phyloP scores from a whole-genome alignment of 2,113 vertebrate species.

The Pycnonotus jocosus region DNA sequence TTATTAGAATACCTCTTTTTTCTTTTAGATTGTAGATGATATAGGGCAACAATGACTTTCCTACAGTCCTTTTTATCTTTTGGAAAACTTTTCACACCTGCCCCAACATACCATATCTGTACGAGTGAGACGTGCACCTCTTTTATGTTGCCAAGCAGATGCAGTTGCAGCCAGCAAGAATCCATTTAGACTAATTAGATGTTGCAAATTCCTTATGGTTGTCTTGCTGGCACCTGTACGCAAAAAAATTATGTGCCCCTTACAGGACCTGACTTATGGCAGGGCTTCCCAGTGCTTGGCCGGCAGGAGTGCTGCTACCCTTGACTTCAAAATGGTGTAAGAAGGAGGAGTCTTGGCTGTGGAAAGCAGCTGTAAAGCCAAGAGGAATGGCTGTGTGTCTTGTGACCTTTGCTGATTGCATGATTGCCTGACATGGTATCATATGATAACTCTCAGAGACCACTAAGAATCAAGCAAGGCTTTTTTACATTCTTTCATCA shows the following conservation, averaged over 20 bases:
- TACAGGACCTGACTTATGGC: rapidly evolving
- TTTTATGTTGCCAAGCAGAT: not conserved
- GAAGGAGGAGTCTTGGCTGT: not conserved
- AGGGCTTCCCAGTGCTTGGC: not conserved
- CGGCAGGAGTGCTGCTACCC: not conserved
- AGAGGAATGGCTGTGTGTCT: not conserved
- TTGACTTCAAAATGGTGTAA: not conserved
- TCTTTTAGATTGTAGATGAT: not conserved
- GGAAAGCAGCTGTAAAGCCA: not conserved
- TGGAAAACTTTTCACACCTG: not conserved
- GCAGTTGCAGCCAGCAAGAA: not conserved
- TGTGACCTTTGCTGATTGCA: not conserved
- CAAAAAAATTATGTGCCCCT: not conserved
- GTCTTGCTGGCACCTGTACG: not conserved
- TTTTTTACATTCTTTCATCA: not conserved
- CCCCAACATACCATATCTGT: not conserved
- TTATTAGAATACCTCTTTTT: not conserved
- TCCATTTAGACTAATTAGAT: not conserved
- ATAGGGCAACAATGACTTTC: not conserved
- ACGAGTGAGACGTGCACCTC: not conserved
- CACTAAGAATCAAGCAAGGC: not conserved
- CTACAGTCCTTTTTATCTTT: not conserved
- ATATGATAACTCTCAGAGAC: not conserved
- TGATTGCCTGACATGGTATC: not conserved
- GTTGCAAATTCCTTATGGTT: not conserved